Evolutionary conservation across 2,113 vertebrate species (phyloP).

Genomic region (Dromaius novaehollandiae): DNA sequence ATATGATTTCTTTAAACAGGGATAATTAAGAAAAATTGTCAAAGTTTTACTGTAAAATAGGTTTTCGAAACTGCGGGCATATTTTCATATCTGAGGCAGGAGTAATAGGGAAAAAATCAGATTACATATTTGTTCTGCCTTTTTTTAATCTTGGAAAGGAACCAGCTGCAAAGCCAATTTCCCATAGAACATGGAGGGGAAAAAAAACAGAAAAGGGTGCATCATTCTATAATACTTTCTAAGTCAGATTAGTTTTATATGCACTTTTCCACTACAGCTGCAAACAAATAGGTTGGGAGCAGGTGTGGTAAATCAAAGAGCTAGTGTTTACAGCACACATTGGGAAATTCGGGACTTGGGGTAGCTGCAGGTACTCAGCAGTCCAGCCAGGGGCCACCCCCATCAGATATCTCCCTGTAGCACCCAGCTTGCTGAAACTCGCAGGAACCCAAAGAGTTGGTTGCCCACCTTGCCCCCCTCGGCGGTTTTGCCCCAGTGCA

Average conservation of each 20-base stretch:
- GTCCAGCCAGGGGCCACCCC: not conserved
- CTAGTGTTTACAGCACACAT: not conserved
- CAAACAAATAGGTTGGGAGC: not conserved
- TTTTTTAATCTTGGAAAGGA: not conserved
- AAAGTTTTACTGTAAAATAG: not conserved
- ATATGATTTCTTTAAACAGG: not conserved
- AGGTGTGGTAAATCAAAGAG: not conserved
- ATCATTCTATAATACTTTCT: not conserved
- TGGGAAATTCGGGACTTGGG: not conserved
- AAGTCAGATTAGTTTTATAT: not conserved
- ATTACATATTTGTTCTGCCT: not conserved
- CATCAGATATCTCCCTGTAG: not conserved
- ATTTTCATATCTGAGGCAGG: not conserved
- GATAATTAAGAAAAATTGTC: not conserved
- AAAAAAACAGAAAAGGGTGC: not conserved
- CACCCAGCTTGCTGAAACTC: not conserved
- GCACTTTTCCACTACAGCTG: not conserved
- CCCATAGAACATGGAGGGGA: not conserved
- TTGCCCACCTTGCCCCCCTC: no score
- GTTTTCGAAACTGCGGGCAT: not conserved
- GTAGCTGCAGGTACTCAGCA: not conserved
- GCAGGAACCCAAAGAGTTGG: not conserved
- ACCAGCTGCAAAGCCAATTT: conserved; percentile 29
- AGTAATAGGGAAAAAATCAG: not conserved
- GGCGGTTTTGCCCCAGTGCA: not conserved